A percentile compares a stretch with the other conserved stretches of the same genome.
These are phyloP conservation scores for Nettapus auritus DNA, from an alignment of 2,113 vertebrate species.

Conservation along the genomic window DNA sequence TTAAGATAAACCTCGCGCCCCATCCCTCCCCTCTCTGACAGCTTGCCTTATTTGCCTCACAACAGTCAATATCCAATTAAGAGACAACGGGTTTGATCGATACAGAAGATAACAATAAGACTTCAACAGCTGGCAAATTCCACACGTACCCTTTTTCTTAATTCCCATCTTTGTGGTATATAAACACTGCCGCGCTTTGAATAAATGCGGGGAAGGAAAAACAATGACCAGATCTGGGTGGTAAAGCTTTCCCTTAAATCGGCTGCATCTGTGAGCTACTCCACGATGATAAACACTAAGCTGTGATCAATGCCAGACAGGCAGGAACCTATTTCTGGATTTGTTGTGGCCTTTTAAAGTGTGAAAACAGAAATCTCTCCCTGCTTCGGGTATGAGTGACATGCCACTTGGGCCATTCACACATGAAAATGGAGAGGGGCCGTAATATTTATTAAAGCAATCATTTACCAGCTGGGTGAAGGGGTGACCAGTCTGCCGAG, in stretches of 20 bases:
- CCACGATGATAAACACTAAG: not conserved
- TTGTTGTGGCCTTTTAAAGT: conserved; percentile 26
- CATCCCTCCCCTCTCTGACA: conserved; percentile 20
- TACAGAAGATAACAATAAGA: conserved; percentile 53
- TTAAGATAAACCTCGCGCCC: conserved; percentile 11
- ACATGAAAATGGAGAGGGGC: not conserved
- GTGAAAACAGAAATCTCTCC: conserved; percentile 15
- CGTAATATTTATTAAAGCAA: conserved; percentile 3
- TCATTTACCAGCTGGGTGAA: not conserved
- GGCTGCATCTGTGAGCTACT: not conserved
- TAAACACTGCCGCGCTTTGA: not conserved
- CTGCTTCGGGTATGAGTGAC: not conserved
- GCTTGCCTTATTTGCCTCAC: conserved; percentile 62
- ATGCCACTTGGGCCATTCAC: conserved; percentile 21
- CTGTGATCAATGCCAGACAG: not conserved
- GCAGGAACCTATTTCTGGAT: not conserved
- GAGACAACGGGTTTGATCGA: conserved; percentile 28
- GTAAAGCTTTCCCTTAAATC: not conserved
- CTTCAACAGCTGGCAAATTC: conserved; percentile 50
- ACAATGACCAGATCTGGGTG: not conserved
- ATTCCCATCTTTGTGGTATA: not conserved
- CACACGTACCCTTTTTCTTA: not conserved
- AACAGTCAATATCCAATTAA: conserved; percentile 73
- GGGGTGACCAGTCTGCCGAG: not conserved
- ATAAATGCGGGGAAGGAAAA: not conserved